Conservation (phyloP, 2,113 vertebrate species). For the Rhinoderma darwinii region DNA sequence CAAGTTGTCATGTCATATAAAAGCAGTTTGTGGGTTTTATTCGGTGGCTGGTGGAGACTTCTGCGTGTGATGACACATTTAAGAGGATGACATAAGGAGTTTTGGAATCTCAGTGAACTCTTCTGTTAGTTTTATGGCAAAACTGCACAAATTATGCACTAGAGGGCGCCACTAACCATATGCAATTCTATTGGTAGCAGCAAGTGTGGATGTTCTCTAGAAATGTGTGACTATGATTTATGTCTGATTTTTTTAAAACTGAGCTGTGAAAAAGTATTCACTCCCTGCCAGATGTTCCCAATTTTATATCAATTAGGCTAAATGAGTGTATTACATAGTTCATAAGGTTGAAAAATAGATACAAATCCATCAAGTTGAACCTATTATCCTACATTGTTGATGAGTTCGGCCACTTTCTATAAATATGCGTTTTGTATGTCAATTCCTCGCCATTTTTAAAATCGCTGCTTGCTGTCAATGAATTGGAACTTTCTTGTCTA, state of each 20-base stretch:
- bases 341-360: no score
- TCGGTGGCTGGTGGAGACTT: not conserved
- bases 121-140: not conserved
- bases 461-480: not conserved
- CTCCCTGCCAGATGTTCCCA: no score
- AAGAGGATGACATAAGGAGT: not conserved
- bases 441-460: not conserved
- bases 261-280: no score
- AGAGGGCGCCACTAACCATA: conserved; percentile 26
- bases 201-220: not conserved
- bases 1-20: not conserved
- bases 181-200: not conserved
- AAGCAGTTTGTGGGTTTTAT: not conserved
- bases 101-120: not conserved
- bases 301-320: no score
- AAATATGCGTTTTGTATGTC: not conserved
- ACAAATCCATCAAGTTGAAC: no score
- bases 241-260: not conserved
- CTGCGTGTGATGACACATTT: conserved; percentile 21
- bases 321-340: no score
- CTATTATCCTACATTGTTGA: not conserved
- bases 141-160: not conserved
- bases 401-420: not conserved
- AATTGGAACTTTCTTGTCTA: no score
- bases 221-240: no score